phyloP scores from a whole-genome alignment of 2,888 invertebrate species.

The Atherix ibis region DNA sequence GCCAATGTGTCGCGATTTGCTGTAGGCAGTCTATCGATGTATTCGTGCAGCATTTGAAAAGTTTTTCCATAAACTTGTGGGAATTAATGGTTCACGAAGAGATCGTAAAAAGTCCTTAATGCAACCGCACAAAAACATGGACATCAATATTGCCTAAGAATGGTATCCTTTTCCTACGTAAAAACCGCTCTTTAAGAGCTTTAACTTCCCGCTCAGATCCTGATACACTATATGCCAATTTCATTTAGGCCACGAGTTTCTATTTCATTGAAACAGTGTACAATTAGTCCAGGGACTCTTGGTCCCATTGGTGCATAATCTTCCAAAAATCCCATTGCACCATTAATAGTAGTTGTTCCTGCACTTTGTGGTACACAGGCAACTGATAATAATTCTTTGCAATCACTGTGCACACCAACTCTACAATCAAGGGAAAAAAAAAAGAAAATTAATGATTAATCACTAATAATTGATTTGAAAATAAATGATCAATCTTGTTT shows the following conservation, averaged over 20 bases:
- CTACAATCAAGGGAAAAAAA: slow-evolving; percentile 70
- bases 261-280: slow-evolving; percentile 89
- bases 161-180: slow-evolving; percentile 73
- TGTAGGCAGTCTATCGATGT: slow-evolving; percentile 70
- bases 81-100: slow-evolving; percentile 79
- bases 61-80: slow-evolving; percentile 58
- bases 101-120: slow-evolving; percentile 87
- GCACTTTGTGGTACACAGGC: slow-evolving; percentile 63
- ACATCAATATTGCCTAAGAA: slow-evolving; percentile 60
- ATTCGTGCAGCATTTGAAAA: slow-evolving; percentile 38
- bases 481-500: no score
- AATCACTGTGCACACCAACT: slow-evolving; percentile 70
- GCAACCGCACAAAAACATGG: slow-evolving; percentile 80
- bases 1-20: slow-evolving; percentile 92
- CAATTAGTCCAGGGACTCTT: slow-evolving; percentile 85
- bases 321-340: slow-evolving; percentile 55
- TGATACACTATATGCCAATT: slow-evolving; percentile 81
- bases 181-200: slow-evolving; percentile 68
- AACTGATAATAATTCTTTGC: slow-evolving; percentile 63
- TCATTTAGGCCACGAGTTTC: slow-evolving; percentile 76
- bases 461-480: no score
- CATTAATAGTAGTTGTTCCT: slow-evolving; percentile 47
- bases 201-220: slow-evolving; percentile 83
- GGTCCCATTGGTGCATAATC: slow-evolving; percentile 84
- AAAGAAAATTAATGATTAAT: no score